Base-by-base conservation (phyloP, 1,140 invertebrate genomes). In the Lethrus apterus region DNA sequence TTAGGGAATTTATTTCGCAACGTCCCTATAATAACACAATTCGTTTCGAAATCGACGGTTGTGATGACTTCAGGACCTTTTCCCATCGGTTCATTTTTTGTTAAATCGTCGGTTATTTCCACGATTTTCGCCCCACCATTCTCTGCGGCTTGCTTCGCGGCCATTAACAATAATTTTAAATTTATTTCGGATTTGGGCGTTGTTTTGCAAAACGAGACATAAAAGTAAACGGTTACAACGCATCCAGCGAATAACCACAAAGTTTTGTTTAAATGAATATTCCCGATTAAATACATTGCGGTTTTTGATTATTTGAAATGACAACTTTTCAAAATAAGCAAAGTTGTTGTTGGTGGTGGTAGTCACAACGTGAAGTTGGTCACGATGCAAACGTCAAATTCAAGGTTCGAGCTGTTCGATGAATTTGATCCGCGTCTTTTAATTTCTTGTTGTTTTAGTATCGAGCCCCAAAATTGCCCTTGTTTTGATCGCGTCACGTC, bases 61-160 rank as follows among this genome's bases (percentile, higher is more conserved):
- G 93, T 96, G 1, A 93, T 82, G 66, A 95, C 89, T 56, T 89
- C 83, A 0, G 81, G 80, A 5, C 92, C 92, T 75, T 96, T 93
- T 56, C 80, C 77, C 0, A 91, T 94, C 69, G 89, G 82, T 9
- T 40, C 46, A 21, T 44, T 42, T 11, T 11, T 42, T n/a, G n/a
- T n/a, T n/a, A n/a, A n/a, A n/a, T n/a, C n/a, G n/a, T n/a, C n/a
- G n/a, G n/a, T n/a, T n/a, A n/a, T n/a, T n/a, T n/a, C n/a, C 19
- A 78, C 65, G 0, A 95, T 82, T 70, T 87, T 75, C 8, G 74
- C 57, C 0, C 92, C 92, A 26, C 91, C 93, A 33, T 76, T 69
- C 67, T 87, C 76, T 0, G 90, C 84, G 3, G 87, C 81, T 55
- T 77, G 76, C 35, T 95, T 84, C 30, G 88, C 76, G 10, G 80